Evolutionary conservation across 2,113 vertebrate genomes (phyloP).

Genomic region (Laterallus jamaicensis): DNA sequence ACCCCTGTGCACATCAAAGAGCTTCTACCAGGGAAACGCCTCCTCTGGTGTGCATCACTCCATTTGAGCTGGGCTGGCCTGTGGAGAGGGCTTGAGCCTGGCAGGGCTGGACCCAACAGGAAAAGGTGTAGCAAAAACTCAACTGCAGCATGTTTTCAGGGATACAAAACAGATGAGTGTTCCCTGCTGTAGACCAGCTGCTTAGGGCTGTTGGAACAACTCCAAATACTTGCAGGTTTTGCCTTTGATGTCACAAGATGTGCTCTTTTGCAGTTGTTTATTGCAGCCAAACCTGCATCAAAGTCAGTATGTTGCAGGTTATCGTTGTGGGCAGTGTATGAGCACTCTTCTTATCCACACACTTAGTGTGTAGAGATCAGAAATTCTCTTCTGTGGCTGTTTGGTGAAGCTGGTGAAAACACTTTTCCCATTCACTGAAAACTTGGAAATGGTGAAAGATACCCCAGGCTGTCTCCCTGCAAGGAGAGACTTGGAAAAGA

Average conservation of each 20-base stretch:
- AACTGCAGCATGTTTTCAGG: fast-evolving
- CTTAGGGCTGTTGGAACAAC: neutral
- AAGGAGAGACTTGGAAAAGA: neutral
- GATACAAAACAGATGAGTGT: neutral
- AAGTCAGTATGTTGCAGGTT: neutral
- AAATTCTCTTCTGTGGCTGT: neutral
- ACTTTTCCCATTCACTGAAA: neutral
- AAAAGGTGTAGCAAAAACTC: neutral
- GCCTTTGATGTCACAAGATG: neutral
- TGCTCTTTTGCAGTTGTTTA: neutral
- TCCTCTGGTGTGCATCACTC: neutral
- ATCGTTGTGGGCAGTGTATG: neutral
- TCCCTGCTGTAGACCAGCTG: neutral
- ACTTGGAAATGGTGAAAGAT: neutral
- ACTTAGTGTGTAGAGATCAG: neutral
- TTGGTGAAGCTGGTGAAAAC: neutral
- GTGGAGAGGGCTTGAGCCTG: neutral
- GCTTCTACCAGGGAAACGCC: neutral
- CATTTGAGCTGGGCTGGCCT: neutral
- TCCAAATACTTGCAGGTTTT: neutral
- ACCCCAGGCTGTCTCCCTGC: neutral
- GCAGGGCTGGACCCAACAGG: neutral
- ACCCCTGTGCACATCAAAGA: neutral
- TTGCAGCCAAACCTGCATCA: neutral
- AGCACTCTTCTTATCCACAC: neutral